Evolutionary conservation across 1,140 invertebrate species (phyloP).

Genomic region (Musca vetustissima): DNA sequence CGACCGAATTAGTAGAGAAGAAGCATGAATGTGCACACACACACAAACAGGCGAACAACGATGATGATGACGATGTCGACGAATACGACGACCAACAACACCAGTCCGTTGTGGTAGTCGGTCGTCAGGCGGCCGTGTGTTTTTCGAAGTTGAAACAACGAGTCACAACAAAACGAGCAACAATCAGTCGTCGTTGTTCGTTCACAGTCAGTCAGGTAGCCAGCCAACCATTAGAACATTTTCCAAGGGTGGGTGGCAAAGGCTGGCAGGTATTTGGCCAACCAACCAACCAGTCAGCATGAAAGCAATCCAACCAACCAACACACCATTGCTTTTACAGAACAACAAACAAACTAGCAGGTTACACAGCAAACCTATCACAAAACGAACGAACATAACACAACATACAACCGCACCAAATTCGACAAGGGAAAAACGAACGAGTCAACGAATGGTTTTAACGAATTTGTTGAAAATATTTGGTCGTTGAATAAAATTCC

Average conservation of each 20-base stretch:
- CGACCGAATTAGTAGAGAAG: slow-evolving; percentile 25
- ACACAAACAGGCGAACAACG: slow-evolving; percentile 27
- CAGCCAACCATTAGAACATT: slow-evolving; percentile 1
- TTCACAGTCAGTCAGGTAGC: not conserved
- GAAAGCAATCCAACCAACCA: not conserved
- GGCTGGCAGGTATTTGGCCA: too few species aligned
- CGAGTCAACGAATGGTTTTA: not conserved
- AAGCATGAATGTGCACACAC: slow-evolving; percentile 31
- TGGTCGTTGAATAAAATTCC: too few species aligned
- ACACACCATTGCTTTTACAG: too few species aligned
- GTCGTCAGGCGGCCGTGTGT: slow-evolving; percentile 36
- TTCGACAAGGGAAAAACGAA: too few species aligned
- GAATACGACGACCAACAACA: slow-evolving; percentile 28
- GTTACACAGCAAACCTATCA: not conserved
- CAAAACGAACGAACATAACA: slow-evolving; percentile 23
- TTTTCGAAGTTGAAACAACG: too few species aligned
- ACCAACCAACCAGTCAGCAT: slow-evolving; percentile 4
- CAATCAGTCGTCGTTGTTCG: slow-evolving; percentile 16
- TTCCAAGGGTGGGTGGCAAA: too few species aligned
- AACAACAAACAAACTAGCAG: slow-evolving; percentile 5
- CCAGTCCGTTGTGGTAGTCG: slow-evolving; percentile 50
- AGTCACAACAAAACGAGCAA: slow-evolving; percentile 42
- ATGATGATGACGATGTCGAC: too few species aligned
- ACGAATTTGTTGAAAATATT: not conserved
- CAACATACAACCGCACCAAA: not conserved